Evolutionary conservation across 2,113 vertebrate species (phyloP).

Genomic region (Mobula hypostoma): DNA sequence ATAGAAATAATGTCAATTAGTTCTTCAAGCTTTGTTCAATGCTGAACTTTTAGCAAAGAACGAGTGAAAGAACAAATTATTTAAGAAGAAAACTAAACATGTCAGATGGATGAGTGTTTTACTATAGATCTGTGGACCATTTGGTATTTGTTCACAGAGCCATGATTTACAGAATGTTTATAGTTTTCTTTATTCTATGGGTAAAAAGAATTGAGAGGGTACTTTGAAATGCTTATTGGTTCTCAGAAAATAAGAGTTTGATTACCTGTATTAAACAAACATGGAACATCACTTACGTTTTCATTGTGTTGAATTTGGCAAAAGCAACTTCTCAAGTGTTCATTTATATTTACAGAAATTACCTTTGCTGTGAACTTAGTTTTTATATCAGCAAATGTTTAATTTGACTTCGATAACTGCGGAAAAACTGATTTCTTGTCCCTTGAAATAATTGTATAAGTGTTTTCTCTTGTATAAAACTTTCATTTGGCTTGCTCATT

Average conservation of each 20-base stretch:
- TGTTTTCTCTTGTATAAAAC: not conserved
- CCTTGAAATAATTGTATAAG: not conserved
- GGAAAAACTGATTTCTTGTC: not conserved
- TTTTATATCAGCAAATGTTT: not conserved
- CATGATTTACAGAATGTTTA: not conserved
- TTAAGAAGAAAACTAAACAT: not conserved
- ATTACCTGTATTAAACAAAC: not conserved
- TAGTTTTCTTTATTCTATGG: not conserved
- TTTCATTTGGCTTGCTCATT: no score
- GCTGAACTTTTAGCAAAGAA: not conserved
- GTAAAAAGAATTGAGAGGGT: not conserved
- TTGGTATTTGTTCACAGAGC: not conserved
- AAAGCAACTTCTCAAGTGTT: not conserved
- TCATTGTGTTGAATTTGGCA: not conserved
- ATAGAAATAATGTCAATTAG: not conserved
- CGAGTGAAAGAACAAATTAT: not conserved
- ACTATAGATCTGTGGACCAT: not conserved
- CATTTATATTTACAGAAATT: no score
- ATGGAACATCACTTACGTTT: not conserved
- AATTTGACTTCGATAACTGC: not conserved
- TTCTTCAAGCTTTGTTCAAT: not conserved
- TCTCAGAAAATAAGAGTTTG: not conserved
- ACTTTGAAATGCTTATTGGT: not conserved
- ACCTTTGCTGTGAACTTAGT: not conserved
- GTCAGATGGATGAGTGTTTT: not conserved